Percentiles rank a stretch among this genome's conserved stretches.
Conservation (phyloP, 2,888 invertebrate species). For the Ellobium chinense region DNA sequence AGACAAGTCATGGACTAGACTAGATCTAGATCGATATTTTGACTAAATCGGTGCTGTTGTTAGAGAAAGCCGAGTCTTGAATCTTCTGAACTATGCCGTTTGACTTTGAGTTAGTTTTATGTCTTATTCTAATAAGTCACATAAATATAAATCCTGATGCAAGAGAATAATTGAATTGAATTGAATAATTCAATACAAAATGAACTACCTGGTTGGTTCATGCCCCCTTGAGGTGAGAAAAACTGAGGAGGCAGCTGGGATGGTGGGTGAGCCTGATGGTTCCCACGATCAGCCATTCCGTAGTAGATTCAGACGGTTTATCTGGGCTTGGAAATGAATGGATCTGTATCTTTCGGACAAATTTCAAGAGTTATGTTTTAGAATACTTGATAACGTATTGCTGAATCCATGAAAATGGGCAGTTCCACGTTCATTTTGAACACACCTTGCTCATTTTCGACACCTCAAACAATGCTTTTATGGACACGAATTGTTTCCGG, state of each 20-base stretch:
- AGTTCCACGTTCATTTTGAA: slow-evolving; percentile 19
- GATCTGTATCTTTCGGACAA: background rate
- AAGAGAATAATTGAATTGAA: no score
- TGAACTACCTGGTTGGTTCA: no score
- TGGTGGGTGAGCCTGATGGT: slow-evolving; percentile 5
- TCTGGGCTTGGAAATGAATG: no score
- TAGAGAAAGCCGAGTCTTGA: no score
- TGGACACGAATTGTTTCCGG: slow-evolving; percentile 56
- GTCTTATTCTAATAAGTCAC: no score
- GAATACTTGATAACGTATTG: background rate
- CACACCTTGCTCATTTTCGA: background rate
- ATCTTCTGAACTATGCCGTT: no score
- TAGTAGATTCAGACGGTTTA: background rate
- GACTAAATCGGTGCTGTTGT: no score
- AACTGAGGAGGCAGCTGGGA: slow-evolving; percentile 19
- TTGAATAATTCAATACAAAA: no score
- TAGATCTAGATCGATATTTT: no score
- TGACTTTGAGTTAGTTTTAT: no score
- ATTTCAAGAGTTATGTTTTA: background rate
- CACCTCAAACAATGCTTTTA: slow-evolving; percentile 40
- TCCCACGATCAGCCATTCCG: slow-evolving; percentile 32
- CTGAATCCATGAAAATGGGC: background rate
- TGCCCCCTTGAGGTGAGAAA: slow-evolving; percentile 29
- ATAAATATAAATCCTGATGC: no score
- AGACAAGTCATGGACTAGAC: no score